Evolutionary conservation across 2,113 vertebrate genomes (phyloP), one percentile per base, ranked within the genome.

Genomic region (Alces alces): DNA sequence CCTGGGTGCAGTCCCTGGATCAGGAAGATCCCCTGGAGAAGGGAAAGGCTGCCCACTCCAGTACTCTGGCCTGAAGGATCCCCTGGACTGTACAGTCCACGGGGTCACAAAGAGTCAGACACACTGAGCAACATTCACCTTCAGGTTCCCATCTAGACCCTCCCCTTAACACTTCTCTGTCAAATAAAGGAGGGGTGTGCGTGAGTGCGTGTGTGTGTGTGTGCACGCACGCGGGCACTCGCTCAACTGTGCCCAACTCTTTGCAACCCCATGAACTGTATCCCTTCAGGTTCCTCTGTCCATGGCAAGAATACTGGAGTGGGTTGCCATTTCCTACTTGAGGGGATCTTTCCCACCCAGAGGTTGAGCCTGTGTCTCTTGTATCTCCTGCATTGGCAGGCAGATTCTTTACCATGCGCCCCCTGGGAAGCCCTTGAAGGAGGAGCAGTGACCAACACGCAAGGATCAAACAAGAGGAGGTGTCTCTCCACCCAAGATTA

Each of bases 201-300:
- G 60, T 16, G 60, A 3, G 28, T 3, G 30, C 17, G 3, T 21
- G 55, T 9, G 21, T 64, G 33, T 25, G 58, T 60, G 11, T 13
- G 58, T 14, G 10, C 6, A 11, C 12, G 58, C 5, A 3, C 2
- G 58, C 4, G 1, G 6, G 36, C 21, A 43, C 36, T 6, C 6
- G 12, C 11, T 73, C 36, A 73, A 25, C 25, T 25, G 23, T 43
- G 70, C 36, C 70, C 23, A 43, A 25, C 11, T 73, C 70, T 73
- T 43, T 73, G 70, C 36, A 39, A 7, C 70, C 36, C 36, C 36
- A 13, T 43, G 70, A 43, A 27, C 23, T 43, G 36, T 25, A 76
- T 6, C 70, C 70, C 36, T 14, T 43, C 70, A 76, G 70, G 23
- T 25, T 76, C 36, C 70, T 76, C 70, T 76, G 70, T 76, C 70